Conservation (phyloP, 92 coral and sea anemone species). For the Diadumene lineata region DNA sequence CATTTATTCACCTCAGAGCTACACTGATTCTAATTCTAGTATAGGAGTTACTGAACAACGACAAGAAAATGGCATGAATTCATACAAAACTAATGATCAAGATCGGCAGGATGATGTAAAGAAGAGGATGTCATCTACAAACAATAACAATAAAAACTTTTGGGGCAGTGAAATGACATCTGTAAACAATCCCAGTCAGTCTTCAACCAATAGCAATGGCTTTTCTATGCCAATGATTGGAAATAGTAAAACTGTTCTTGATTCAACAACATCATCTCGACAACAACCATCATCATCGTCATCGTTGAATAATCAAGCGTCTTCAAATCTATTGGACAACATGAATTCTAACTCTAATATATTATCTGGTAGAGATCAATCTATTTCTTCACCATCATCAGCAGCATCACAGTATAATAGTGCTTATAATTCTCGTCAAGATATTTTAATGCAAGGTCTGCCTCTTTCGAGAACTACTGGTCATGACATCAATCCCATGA, state of each 20-base stretch:
- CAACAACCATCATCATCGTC: slow-evolving; percentile 45
- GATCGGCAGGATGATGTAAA: slow-evolving; percentile 62
- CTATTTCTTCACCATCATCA: slow-evolving; percentile 66
- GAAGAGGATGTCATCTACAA: slow-evolving; percentile 31
- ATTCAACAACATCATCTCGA: slow-evolving; percentile 34
- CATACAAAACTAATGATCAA: slow-evolving; percentile 58
- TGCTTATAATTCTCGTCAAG: slow-evolving; percentile 80
- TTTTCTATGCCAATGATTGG: slow-evolving; percentile 74
- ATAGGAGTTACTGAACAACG: slow-evolving; percentile 44
- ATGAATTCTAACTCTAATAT: slow-evolving; percentile 69
- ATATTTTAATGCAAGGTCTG: slow-evolving; percentile 68
- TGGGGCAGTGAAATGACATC: slow-evolving; percentile 79
- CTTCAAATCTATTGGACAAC: slow-evolving; percentile 68
- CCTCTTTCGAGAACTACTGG: slow-evolving; percentile 39
- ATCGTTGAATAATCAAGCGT: slow-evolving; percentile 71
- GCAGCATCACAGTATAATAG: slow-evolving; percentile 71
- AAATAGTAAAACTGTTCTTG: slow-evolving; percentile 57
- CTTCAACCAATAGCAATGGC: slow-evolving; percentile 76
- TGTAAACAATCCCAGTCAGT: slow-evolving; percentile 52
- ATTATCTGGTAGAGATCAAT: slow-evolving; percentile 29
- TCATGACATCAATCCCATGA: slow-evolving; percentile 36
- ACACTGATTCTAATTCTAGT: slow-evolving; percentile 58
- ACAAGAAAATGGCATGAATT: slow-evolving; percentile 69
- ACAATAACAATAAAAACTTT: slow-evolving; percentile 58
- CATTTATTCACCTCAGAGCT: slow-evolving; percentile 55